Base-by-base conservation (phyloP, 1,140 invertebrate species). In the Lordiphosa collinella region DNA sequence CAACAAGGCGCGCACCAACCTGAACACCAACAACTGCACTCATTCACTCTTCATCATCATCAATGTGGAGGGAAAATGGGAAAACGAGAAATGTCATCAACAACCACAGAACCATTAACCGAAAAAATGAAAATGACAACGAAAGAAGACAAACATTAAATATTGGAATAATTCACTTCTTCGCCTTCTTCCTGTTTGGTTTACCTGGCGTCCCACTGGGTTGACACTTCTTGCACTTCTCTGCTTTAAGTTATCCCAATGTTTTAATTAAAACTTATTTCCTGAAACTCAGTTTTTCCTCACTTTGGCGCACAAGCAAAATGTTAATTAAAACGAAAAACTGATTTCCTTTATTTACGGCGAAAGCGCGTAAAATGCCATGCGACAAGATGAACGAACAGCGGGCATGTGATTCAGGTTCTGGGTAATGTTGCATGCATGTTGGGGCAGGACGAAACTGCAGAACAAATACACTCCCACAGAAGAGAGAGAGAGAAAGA, bases 251-350 rank as follows among this genome's bases (percentile, higher is more conserved):
- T 31, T 14, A 46, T 34, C 51, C 51, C 25, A 29, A 29, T 29
- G 25, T 59, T 79, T 79, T 58, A 80, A 66, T 70, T 80, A 69
- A 80, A 78, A 72, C 58, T 66, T 67, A 38, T 67, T 78, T 57
- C 57, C 51, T 46, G 35, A 13, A 22, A 9, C 32, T 29, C 32
- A 48, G 32, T 61, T 49, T 57, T 50, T 66, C 43, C 11, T 22
- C 50, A 46, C 62, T 61, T 35, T 22, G 43, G 43, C 37, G 50
- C 73, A 60, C 56, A 56, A 14, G 12, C 12, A 64, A 79, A 70
- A 67, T 70, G 63, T 79, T 80, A 74, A 79, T 74, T 79, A 74
- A 79, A 73, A 69, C 51, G 38, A 74, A 40, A 10, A 12, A 13
- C 4, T 53, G 38, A 35, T 51, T 14, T 29, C 16, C 41, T 38